Percentiles rank a stretch among this genome's conserved stretches.
Conservation (phyloP, 1,140 invertebrate genomes). For the Drosophila sucinea region DNA sequence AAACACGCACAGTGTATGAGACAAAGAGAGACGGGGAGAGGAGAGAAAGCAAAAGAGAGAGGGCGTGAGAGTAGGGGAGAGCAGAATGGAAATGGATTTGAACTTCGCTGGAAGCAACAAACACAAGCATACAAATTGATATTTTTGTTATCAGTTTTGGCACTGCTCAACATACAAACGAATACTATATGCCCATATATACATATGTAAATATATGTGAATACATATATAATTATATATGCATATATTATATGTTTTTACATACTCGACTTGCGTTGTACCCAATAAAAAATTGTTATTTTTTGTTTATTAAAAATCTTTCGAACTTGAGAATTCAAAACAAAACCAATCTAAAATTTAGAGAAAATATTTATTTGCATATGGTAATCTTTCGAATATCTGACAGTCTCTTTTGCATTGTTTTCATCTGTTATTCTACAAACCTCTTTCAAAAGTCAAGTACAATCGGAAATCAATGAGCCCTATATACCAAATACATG, state of each 20-base stretch:
- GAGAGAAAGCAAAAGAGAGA: neutral
- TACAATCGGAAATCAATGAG: neutral
- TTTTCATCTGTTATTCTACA: too few relatives aligned
- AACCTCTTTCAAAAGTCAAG: neutral
- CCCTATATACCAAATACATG: neutral
- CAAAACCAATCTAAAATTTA: too few relatives aligned
- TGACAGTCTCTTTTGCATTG: too few relatives aligned
- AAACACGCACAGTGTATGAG: constrained; percentile 8
- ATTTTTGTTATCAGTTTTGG: constrained; percentile 41
- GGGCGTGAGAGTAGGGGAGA: neutral
- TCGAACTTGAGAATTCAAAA: neutral
- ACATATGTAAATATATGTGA: constrained; percentile 11
- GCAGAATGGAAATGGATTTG: constrained; percentile 71
- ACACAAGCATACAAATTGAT: constrained; percentile 16
- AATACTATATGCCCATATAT: constrained; percentile 12
- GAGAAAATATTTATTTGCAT: too few relatives aligned
- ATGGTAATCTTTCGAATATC: neutral
- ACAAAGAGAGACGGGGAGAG: neutral
- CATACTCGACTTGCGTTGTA: neutral
- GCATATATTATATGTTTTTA: neutral
- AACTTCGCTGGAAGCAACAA: constrained; percentile 66
- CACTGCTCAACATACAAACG: constrained; percentile 13
- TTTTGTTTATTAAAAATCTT: neutral
- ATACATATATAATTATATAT: constrained; percentile 2
- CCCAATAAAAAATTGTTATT: neutral